Evolutionary conservation across 2,888 invertebrate species (phyloP), one percentile per base, ranked within the genome.

Genomic region (Empis livida): DNA sequence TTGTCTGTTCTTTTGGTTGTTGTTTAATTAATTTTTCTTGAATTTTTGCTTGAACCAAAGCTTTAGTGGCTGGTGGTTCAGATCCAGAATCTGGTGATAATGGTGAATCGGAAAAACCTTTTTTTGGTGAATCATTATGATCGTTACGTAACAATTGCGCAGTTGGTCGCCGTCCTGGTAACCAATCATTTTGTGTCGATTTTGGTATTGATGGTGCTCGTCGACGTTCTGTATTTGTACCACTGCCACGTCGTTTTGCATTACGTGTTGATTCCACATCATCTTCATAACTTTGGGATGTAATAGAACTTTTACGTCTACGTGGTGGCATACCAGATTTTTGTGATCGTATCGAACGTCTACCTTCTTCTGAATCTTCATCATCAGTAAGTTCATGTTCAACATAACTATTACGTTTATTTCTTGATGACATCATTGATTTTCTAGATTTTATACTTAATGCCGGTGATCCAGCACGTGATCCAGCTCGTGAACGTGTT

Each of bases 371-470:
- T 2, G 81, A 80, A 53, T 80, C 80, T 14, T 80, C 82, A 52
- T 78, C 78, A 55, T 60, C 74, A 51, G 73, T 73, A 5, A 72
- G 67, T 37, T 73, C 73, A 39, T 73, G 72, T 32, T 73, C 72
- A 2, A 60, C 57, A 42, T 68, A 70, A 46, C 68, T 70, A 47
- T 60, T 68, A 43, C 68, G 65, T 47, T 68, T 64, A 27, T 74
- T 72, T 55, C 77, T 71, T 30, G 75, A 72, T 49, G 77, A 72
- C 30, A 73, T 71, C 59, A 80, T 72, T 0, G 86, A 85, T 54
- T 83, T 78, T 31, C 84, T 75, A 4, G 83, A 82, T 54, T 82
- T 78, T 44, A 78, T 59, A 57, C 84, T 85, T 49, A 79, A 73
- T 1, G 84, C 79, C 0, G 82, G 82, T 1, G 82, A 82, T 5